These are phyloP conservation scores for Prenolepis imparis DNA, from an alignment of 2,888 invertebrate species.

Conservation along the genomic window DNA sequence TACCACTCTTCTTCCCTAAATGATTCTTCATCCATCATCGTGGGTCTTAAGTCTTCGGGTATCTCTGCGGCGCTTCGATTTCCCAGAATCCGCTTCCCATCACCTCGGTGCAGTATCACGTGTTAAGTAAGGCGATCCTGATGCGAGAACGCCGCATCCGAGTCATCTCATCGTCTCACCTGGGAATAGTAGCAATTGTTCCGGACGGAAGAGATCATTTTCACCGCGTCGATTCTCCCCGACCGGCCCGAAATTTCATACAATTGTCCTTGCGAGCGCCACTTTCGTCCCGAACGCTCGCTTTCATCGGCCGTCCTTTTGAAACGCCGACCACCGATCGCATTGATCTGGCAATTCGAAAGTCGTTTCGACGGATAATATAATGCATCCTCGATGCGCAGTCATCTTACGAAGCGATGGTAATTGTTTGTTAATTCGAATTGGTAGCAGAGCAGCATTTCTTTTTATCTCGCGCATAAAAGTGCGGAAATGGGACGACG, in stretches of 20 bases:
- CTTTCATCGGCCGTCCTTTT: constrained; percentile 41
- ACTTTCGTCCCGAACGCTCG: constrained; percentile 22
- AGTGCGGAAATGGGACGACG: constrained; percentile 28
- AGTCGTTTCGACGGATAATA: constrained; percentile 28
- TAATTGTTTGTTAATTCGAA: constrained; percentile 43
- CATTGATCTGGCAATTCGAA: constrained; percentile 6
- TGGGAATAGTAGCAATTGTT: constrained; percentile 69
- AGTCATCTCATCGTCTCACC: constrained; percentile 63
- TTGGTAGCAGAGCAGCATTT: constrained; percentile 21
- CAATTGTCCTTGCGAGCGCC: constrained; percentile 39
- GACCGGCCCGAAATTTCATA: constrained; percentile 32
- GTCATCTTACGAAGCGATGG: constrained; percentile 41
- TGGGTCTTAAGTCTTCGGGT: constrained; percentile 76
- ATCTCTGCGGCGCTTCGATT: constrained; percentile 70
- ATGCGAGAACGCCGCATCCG: constrained; percentile 58
- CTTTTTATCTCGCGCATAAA: constrained; percentile 19
- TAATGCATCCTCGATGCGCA: constrained; percentile 14
- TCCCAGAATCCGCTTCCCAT: constrained; percentile 70
- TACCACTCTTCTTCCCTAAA: constrained; percentile 82
- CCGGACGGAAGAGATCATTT: constrained; percentile 64
- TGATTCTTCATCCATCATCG: constrained; percentile 86
- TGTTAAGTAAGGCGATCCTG: constrained; percentile 42
- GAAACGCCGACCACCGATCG: constrained; percentile 13
- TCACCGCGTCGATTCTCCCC: constrained; percentile 46
- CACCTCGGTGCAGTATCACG: constrained; percentile 3